Base-by-base conservation (phyloP, 2,797 vertebrate genomes). In the Remorina albescens region DNA sequence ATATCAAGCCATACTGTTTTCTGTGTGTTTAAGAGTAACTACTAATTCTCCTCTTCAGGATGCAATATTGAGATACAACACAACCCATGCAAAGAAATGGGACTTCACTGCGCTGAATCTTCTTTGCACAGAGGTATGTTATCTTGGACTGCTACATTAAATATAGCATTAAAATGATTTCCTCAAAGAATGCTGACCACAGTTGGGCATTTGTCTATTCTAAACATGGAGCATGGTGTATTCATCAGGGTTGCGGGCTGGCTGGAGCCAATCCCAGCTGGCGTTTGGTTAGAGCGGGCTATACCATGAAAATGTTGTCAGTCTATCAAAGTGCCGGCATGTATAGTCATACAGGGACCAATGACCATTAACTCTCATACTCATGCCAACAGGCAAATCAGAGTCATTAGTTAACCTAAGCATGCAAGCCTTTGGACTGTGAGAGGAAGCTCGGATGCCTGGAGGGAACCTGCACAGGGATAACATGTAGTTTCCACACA, bases 51-150 rank as follows among this genome's bases (percentile, higher is more conserved):
- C n/a, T 68, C 16, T 37, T 67, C 85, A 99, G 97, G 97, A 98
- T 80, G 96, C 96, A 65, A 97, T 99, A 88, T 79, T 99, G 90
- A 96, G 95, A 76, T 99, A 99, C 88, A 98, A 98, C 39, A 82
- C 91, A 64, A 93, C 93, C 19, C 96, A 98, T 89, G 93, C 96
- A 79, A 98, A 96, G 94, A 98, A 95, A 90, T 99, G 97, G 97
- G 98, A 99, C 89, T 99, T 99, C 89, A 96, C 96, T 54, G 96
- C 97, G 74, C 93, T 99, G 72, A 94, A 95, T 32, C 95, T 97
- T 84, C 96, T 98, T 84, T 99, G 96, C 87, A 96, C 96, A 81
- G 97, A 98, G 95, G 98, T 99, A 96, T 95, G 93, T 25, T 44
- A 1, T 44, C 32, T 32, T 23, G 26, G 23, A 28, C 5, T 39